Percentiles rank a stretch among this genome's conserved stretches.
phyloP scores from a whole-genome alignment of 1,140 invertebrate species.

The Odontomachus brunneus region DNA sequence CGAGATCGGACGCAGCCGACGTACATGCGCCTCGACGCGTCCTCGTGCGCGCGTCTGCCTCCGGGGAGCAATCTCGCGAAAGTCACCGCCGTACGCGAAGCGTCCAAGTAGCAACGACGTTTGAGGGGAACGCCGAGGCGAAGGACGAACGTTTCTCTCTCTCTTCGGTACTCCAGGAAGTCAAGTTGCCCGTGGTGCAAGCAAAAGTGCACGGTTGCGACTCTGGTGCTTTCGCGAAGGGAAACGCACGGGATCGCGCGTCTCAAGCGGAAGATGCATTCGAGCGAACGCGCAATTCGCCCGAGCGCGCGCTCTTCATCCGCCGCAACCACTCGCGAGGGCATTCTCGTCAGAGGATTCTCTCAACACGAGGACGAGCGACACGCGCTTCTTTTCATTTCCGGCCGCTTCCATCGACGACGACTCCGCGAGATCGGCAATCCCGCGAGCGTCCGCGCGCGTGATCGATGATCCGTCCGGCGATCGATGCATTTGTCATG shows the following conservation, averaged over 20 bases:
- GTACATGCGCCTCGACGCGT: no score
- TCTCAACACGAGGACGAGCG: background rate
- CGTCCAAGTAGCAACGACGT: no score
- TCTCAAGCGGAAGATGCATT: slow-evolving; percentile 1
- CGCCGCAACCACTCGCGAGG: no score
- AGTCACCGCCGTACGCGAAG: no score
- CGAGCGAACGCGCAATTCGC: slow-evolving; percentile 21
- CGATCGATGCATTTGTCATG: background rate
- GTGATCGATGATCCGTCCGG: background rate
- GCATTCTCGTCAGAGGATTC: no score
- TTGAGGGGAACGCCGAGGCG: no score
- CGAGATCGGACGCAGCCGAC: slow-evolving; percentile 6
- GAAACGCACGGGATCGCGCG: background rate
- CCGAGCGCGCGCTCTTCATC: background rate
- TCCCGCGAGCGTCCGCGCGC: background rate
- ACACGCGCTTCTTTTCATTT: slow-evolving; percentile 13
- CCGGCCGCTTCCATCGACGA: slow-evolving; percentile 8
- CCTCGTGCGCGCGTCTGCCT: no score
- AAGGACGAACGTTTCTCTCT: no score
- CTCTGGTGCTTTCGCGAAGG: background rate
- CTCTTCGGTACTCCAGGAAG: no score
- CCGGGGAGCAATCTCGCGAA: no score
- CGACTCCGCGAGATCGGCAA: background rate
- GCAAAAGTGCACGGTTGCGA: no score
- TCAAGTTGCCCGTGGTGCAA: no score